These are phyloP conservation scores for Mus spicilegus DNA, from an alignment of 2,113 vertebrate genomes.

Conservation along the genomic window DNA sequence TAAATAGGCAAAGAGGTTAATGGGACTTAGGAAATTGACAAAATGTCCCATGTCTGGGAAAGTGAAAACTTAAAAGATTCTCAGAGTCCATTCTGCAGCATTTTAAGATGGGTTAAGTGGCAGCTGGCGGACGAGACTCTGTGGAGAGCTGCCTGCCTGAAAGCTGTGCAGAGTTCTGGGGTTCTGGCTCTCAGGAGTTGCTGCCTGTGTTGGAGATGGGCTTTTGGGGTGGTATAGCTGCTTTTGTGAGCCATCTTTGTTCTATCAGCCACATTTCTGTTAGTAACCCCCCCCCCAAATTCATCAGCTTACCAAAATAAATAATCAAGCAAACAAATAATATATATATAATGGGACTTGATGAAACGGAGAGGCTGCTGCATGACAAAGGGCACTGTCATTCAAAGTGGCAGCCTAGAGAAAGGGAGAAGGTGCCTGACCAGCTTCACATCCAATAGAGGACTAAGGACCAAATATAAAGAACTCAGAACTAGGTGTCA, in stretches of 20 bases:
- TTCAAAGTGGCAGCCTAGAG: not conserved
- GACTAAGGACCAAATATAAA: not conserved
- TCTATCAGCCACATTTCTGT: not conserved
- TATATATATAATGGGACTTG: not conserved
- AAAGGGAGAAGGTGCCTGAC: not conserved
- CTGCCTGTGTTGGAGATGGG: too few relatives aligned
- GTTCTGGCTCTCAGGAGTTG: not conserved
- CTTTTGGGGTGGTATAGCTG: not conserved
- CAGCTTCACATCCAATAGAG: not conserved
- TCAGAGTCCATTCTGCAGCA: not conserved
- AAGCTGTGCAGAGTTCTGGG: not conserved
- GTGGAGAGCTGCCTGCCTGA: not conserved
- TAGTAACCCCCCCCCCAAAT: not conserved
- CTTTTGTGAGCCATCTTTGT: not conserved
- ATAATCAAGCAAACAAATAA: not conserved
- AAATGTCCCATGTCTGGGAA: not conserved
- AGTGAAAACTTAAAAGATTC: not conserved
- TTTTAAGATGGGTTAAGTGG: too few relatives aligned
- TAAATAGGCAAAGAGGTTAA: not conserved
- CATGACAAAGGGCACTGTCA: not conserved
- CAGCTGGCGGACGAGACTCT: not conserved
- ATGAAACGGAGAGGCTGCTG: not conserved
- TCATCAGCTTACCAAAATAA: not conserved
- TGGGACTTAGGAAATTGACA: not conserved
- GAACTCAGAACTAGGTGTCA: not conserved